Conservation (phyloP, 2,113 vertebrate species). For the Mormoops blainvillei region DNA sequence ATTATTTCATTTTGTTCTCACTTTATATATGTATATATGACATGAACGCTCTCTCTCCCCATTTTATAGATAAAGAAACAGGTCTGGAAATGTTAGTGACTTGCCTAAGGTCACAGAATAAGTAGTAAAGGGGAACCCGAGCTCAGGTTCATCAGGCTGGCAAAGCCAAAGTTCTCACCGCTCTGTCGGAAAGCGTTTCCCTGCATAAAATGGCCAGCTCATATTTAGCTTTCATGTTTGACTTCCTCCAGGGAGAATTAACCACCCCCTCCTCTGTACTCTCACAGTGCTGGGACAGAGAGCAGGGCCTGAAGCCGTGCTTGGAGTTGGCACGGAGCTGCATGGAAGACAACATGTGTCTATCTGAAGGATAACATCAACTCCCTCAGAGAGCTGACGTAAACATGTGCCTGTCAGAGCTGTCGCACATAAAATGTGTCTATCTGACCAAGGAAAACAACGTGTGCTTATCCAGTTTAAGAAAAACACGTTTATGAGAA, state of each 20-base stretch:
- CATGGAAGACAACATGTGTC: too few relatives aligned
- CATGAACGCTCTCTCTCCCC: neutral
- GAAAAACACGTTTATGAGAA: too few relatives aligned
- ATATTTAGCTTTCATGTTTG: neutral
- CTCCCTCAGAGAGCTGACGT: too few relatives aligned
- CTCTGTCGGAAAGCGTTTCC: neutral
- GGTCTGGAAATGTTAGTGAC: neutral
- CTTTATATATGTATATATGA: neutral
- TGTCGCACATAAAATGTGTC: too few relatives aligned
- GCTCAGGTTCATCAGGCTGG: too few relatives aligned
- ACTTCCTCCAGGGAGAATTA: neutral
- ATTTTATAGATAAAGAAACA: neutral
- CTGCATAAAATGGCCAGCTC: neutral
- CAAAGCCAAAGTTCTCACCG: neutral
- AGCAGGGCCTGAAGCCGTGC: too few relatives aligned
- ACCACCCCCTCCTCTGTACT: neutral
- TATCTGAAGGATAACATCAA: too few relatives aligned
- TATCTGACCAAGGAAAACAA: too few relatives aligned
- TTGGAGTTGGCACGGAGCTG: too few relatives aligned
- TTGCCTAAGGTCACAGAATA: neutral
- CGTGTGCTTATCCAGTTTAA: too few relatives aligned
- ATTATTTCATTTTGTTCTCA: slow-evolving; percentile 25
- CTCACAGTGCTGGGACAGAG: neutral
- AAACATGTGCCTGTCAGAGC: too few relatives aligned
- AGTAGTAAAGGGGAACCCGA: too few relatives aligned